Evolutionary conservation across 1,140 invertebrate species (phyloP).

Genomic region (Saccostrea glomerata): DNA sequence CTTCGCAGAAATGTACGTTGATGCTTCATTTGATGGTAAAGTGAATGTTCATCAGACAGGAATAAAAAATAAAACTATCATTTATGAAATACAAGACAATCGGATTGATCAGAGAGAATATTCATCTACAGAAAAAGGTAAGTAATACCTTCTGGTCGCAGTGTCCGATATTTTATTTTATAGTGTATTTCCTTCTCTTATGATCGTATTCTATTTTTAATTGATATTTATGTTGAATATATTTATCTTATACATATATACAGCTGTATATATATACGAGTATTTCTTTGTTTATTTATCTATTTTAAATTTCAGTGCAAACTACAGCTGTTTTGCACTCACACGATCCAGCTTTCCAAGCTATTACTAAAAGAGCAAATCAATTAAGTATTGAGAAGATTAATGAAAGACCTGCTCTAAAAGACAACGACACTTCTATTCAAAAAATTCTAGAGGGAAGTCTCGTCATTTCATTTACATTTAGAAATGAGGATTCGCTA

Average conservation of each 20-base stretch:
- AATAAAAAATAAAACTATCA: neutral
- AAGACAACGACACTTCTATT: neutral
- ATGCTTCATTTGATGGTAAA: neutral
- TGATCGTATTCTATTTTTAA: too few relatives aligned
- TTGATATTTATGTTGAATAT: too few relatives aligned
- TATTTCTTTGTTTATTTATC: too few relatives aligned
- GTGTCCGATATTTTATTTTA: too few relatives aligned
- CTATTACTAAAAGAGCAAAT: neutral
- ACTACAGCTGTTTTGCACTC: neutral
- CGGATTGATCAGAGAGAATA: neutral
- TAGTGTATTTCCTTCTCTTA: too few relatives aligned
- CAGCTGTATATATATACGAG: too few relatives aligned
- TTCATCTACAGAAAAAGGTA: neutral
- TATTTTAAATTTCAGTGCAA: too few relatives aligned
- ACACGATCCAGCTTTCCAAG: neutral
- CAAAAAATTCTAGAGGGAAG: neutral
- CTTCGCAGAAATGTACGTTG: neutral
- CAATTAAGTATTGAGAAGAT: neutral
- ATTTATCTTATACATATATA: too few relatives aligned
- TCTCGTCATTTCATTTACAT: neutral
- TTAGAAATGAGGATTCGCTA: neutral
- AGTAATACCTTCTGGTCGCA: too few relatives aligned
- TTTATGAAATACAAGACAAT: neutral
- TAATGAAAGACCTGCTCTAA: neutral
- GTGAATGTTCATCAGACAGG: too few relatives aligned